A percentile compares a stretch with the other conserved stretches of the same genome.
Evolutionary conservation across 2,113 vertebrate species (phyloP).

Genomic region (Ardeotis arabs): DNA sequence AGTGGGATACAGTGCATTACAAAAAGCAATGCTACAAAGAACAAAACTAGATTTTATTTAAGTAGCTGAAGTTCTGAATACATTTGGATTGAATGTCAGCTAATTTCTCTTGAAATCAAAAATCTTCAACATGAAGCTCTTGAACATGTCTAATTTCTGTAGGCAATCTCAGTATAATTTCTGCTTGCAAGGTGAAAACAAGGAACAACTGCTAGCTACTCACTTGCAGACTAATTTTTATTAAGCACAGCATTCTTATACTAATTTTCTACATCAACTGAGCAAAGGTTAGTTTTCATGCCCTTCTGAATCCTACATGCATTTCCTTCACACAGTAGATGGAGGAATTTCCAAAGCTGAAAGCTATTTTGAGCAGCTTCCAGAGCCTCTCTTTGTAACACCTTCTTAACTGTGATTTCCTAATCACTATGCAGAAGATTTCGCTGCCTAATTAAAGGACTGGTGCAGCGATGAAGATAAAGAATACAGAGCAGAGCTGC

Average conservation of each 20-base stretch:
- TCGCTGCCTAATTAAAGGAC: slow-evolving; percentile 77
- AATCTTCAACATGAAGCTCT: not conserved
- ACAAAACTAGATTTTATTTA: not conserved
- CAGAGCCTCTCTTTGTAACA: slow-evolving; percentile 74
- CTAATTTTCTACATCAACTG: slow-evolving; percentile 5
- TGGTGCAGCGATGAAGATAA: slow-evolving; percentile 81
- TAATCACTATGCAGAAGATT: slow-evolving; percentile 81
- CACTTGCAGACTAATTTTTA: not conserved
- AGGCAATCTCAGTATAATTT: not conserved
- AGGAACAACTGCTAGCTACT: not conserved
- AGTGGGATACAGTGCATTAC: not conserved
- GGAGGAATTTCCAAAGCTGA: slow-evolving; percentile 67
- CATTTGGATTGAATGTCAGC: not conserved
- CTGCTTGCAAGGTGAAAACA: not conserved
- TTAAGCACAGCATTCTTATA: not conserved
- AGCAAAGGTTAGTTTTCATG: slow-evolving; percentile 35
- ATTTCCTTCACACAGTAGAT: slow-evolving; percentile 44
- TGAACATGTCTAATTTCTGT: not conserved
- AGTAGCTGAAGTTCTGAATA: slow-evolving; percentile 1
- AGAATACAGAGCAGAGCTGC: slow-evolving; percentile 78
- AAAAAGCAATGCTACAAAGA: not conserved
- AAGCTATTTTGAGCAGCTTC: slow-evolving; percentile 72
- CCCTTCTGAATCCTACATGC: slow-evolving; percentile 45
- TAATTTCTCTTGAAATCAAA: not conserved
- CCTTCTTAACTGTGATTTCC: slow-evolving; percentile 77